Evolutionary conservation across 2,888 invertebrate species (phyloP), one percentile per base, ranked within the genome.

Genomic region (Macaria notata): DNA sequence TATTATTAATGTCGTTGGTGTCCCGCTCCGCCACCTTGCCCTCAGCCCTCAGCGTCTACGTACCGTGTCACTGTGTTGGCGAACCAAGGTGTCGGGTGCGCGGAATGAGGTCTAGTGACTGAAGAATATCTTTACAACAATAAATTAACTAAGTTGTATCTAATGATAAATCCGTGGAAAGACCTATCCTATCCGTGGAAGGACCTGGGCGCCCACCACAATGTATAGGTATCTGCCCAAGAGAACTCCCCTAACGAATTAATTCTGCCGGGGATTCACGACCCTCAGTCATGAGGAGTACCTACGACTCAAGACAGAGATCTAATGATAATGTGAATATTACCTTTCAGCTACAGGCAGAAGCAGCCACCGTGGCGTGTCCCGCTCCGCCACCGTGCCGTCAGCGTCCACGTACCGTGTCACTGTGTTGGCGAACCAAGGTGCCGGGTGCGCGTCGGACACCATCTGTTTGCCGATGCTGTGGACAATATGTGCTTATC

Each of bases 381-480:
- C 90, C 0, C 83, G 81, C 3, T 65, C 61, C 0, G 76, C 68
- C 0, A 89, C 81, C 0, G 69, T 68, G 0, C 88, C 87, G 3
- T 70, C 69, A 0, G 83, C 72, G 9, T 79, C 70, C 0, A 84
- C 74, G 38, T 67, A 66, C 0, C 79, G 75, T 2, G 78, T 70
- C 30, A 83, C 62, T 0, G 76, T 81, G 69, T 84, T 81, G 0
- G 83, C 78, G 60, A 78, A 89, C 89, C 88, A 90, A 0, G 89
- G 87, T 0, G 84, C 61, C 6, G 83, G 84, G 51, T 87, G 83
- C 0, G 81, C 82, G 59, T 87, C 79, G 0, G 86, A 77, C 2
- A 90, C 86, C 83, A 88, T 84, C 69, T 88, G 88, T 59, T 87
- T 86, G 9, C 83, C 83, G 29, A 91, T 76, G 62, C 90, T 91